Evolutionary conservation across 2,113 vertebrate genomes (phyloP), one percentile per base, ranked within the genome.

Genomic region (Seriola rivoliana): DNA sequence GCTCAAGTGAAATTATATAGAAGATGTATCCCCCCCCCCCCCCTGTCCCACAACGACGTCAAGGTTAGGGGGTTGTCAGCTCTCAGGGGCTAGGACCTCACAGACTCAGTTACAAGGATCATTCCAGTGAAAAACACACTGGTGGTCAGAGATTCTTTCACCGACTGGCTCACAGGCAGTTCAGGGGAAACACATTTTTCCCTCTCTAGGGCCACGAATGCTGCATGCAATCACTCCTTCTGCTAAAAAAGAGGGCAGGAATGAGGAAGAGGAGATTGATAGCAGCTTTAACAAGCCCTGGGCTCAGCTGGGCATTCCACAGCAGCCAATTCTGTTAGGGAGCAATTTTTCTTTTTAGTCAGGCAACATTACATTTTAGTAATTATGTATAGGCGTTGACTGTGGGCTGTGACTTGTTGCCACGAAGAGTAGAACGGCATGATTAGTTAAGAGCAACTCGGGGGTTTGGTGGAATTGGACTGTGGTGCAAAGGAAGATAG

Each of bases 201-300:
- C 78, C 60, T 91, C 90, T 82, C 88, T 48, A 4, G 86, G 71
- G 85, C 40, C 13, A 87, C 59, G 36, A 91, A 83, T 78, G 81
- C 84, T 75, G 81, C 86, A 89, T 86, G 74, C 88, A 92, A 92
- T 94, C 90, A 89, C 78, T 88, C 74, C 78, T 82, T 46, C 81
- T 71, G 74, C 81, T 91, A 75, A 90, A 88, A 90, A 64, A 91
- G 8, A 42, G 40, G 82, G 80, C 78, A 81, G 83, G 82, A 77
- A 84, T 57, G 74, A 75, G 77, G 80, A 85, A 68, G 77, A 81
- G 84, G 78, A 89, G 92, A 91, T 91, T 91, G 90, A 92, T 91
- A 62, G 75, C 17, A 23, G 55, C 55, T 80, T 82, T 83, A 89
- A 90, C 76, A 89, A 87, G 88, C 81, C 71, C 69, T 82, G 71